Evolutionary conservation across 2,888 invertebrate genomes (phyloP).

Genomic region (Corythucha ciliata): DNA sequence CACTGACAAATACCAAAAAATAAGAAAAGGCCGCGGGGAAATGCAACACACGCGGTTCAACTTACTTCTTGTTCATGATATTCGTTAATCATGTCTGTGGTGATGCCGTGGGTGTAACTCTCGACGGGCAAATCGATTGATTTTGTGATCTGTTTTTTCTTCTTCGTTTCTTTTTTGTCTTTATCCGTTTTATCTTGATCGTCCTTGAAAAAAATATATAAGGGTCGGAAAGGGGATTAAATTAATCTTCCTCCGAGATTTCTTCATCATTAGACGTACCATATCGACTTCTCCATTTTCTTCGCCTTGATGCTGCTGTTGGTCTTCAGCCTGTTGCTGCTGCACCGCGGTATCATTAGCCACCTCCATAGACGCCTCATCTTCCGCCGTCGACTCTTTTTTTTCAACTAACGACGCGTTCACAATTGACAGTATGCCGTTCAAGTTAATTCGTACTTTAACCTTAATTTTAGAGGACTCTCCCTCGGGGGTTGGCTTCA

Average conservation of each 20-base stretch:
- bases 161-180: constrained; percentile 51
- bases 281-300: constrained; percentile 40
- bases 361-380: constrained; percentile 27
- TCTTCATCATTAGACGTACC: constrained; percentile 22
- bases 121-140: constrained; percentile 78
- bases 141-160: constrained; percentile 71
- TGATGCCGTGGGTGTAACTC: constrained; percentile 59
- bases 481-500: constrained; percentile 77
- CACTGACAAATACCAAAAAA: constrained; percentile 45
- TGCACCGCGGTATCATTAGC: constrained; percentile 9
- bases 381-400: constrained; percentile 35
- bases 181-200: constrained; percentile 36
- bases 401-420: constrained; percentile 77
- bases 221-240: neutral
- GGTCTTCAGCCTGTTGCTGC: constrained; percentile 18
- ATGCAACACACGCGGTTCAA: constrained; percentile 1
- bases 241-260: too few relatives aligned
- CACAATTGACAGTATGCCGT: constrained; percentile 82
- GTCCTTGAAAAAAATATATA: neutral
- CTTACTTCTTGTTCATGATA: constrained; percentile 70
- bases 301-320: constrained; percentile 17
- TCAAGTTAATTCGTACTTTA: constrained; percentile 85
- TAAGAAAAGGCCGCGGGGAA: neutral
- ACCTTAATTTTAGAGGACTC: constrained; percentile 93
- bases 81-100: constrained; percentile 59